Evolutionary conservation across 2,797 vertebrate genomes (phyloP).

Genomic region (Micromesistius poutassou): DNA sequence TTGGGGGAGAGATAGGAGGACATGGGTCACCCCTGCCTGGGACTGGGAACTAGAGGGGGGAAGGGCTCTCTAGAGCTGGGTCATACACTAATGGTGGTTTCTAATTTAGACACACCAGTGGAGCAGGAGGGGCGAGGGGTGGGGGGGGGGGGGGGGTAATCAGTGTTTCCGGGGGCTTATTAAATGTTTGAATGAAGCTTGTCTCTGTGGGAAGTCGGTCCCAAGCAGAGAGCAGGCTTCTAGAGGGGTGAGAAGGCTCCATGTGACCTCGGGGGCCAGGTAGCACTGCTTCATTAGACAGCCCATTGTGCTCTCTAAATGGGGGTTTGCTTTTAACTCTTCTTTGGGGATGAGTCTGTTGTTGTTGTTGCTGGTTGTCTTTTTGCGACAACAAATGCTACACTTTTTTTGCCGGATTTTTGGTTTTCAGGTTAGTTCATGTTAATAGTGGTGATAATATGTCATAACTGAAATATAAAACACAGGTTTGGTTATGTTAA

Average conservation of each 20-base stretch:
- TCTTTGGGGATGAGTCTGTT: background rate
- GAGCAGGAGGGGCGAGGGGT: conserved; percentile 54
- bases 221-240: conserved; percentile 55
- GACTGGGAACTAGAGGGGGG: conserved; percentile 33
- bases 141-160: conserved; percentile 66
- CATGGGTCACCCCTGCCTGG: conserved; percentile 25
- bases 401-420: background rate
- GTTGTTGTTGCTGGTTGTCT: background rate
- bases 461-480: background rate
- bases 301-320: conserved; percentile 62
- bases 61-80: conserved; percentile 53
- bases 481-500: background rate
- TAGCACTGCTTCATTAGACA: conserved; percentile 55
- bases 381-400: background rate
- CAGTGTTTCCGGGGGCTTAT: conserved; percentile 75
- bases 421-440: background rate
- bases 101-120: conserved; percentile 75
- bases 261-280: conserved; percentile 65
- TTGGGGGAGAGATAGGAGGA: conserved; percentile 35
- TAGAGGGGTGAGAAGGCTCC: conserved; percentile 26
- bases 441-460: background rate
- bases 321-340: conserved; percentile 48
- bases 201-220: conserved; percentile 67
- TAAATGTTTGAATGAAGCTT: conserved; percentile 72
- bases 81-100: conserved; percentile 82